Percentiles rank a stretch among this genome's conserved stretches.
Evolutionary conservation across 1,140 invertebrate species (phyloP).

Genomic region (Bombus affinis): DNA sequence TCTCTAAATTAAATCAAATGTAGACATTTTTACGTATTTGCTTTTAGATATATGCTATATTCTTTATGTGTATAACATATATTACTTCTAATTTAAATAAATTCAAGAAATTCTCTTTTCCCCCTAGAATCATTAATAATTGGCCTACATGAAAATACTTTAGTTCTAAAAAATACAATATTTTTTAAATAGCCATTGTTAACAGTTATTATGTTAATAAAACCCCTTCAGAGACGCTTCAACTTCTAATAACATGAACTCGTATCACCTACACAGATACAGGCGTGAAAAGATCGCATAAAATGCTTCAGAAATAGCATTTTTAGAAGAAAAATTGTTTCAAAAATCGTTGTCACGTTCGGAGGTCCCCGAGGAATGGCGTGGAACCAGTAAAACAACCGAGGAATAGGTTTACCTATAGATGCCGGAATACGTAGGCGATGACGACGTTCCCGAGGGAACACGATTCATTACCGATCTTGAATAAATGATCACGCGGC

Average conservation of each 20-base stretch:
- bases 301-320: not conserved
- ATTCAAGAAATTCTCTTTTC: not conserved
- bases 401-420: slow-evolving; percentile 43
- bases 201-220: too few relatives aligned
- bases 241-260: too few relatives aligned
- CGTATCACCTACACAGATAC: too few relatives aligned
- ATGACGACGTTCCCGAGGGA: slow-evolving; percentile 76
- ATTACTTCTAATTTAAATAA: not conserved
- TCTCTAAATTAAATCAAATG: not conserved
- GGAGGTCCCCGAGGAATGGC: not conserved
- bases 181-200: too few relatives aligned
- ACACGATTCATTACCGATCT: slow-evolving; percentile 77
- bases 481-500: slow-evolving; percentile 79
- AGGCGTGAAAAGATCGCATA: too few relatives aligned
- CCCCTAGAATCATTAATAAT: not conserved
- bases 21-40: not conserved
- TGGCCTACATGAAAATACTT: too few relatives aligned
- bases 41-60: too few relatives aligned
- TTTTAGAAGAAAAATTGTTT: not conserved
- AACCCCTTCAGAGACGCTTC: too few relatives aligned
- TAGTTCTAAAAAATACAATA: too few relatives aligned
- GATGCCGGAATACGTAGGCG: slow-evolving; percentile 58
- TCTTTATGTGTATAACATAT: too few relatives aligned
- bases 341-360: not conserved
- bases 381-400: slow-evolving; percentile 33